phyloP scores from a whole-genome alignment of 2,797 vertebrate species.

The Phalloptychus januarius region DNA sequence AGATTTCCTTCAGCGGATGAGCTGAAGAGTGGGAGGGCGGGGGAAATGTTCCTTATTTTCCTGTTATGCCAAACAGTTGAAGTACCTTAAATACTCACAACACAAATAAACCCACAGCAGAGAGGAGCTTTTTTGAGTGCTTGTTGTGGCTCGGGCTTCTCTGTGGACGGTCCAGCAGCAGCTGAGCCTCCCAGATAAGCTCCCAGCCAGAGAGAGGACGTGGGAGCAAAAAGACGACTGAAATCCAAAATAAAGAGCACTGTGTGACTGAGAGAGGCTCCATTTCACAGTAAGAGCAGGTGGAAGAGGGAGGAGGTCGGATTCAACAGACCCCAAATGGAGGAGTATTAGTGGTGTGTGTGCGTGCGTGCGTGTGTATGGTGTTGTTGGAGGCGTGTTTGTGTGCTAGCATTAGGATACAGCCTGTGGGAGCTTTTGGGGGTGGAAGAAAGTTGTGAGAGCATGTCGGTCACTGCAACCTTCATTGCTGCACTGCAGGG shows the following conservation, averaged over 20 bases:
- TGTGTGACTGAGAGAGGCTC: constrained; percentile 64
- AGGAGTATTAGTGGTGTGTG: background rate
- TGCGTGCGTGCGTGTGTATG: background rate
- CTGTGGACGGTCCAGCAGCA: constrained; percentile 67
- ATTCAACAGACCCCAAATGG: constrained; percentile 24
- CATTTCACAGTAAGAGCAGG: constrained; percentile 64
- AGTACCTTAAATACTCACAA: constrained; percentile 34
- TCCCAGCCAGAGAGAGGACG: constrained; percentile 61
- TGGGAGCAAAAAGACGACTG: constrained; percentile 50
- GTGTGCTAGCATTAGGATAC: constrained; percentile 40
- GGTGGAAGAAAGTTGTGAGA: constrained; percentile 26
- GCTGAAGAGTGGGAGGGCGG: background rate
- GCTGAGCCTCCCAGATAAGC: constrained; percentile 76
- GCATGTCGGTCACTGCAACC: constrained; percentile 60
- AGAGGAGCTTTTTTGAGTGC: constrained; percentile 38
- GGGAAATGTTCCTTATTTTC: constrained; percentile 31
- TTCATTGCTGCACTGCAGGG: constrained; percentile 51
- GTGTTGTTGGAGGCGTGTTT: background rate
- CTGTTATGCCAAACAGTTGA: constrained; percentile 50
- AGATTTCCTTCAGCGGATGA: background rate
- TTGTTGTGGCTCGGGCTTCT: constrained; percentile 55
- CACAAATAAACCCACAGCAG: constrained; percentile 51
- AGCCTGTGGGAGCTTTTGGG: constrained; percentile 49
- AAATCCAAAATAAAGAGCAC: constrained; percentile 55
- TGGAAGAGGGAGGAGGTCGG: constrained; percentile 32